These are phyloP conservation scores for Hemichromis elongatus DNA, from an alignment of 2,113 vertebrate genomes.

Conservation along the genomic window DNA sequence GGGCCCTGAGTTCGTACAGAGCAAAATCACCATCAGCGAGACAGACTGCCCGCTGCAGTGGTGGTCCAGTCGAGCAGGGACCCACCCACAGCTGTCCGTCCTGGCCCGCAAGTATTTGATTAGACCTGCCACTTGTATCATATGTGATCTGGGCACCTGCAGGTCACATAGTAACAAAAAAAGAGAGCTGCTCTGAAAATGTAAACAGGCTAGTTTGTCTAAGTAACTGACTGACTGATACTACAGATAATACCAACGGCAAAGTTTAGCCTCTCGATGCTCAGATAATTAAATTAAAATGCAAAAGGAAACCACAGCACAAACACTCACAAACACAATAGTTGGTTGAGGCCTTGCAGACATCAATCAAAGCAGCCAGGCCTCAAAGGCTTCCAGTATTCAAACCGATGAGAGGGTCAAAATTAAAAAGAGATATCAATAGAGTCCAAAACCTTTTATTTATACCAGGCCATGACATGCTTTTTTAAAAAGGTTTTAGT, in stretches of 20 bases:
- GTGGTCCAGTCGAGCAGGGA: no score
- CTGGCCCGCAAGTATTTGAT: no score
- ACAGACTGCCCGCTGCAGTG: no score
- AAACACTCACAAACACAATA: background rate
- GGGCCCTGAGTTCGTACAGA: no score
- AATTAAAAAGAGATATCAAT: background rate
- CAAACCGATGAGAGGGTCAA: background rate
- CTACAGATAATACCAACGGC: background rate
- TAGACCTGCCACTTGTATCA: no score
- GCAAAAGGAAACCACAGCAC: background rate
- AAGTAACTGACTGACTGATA: background rate
- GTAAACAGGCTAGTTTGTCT: no score
- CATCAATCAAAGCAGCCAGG: background rate
- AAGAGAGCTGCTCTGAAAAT: no score
- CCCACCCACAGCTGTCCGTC: no score
- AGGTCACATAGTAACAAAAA: no score
- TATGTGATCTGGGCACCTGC: no score
- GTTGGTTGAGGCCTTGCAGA: background rate
- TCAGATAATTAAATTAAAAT: background rate
- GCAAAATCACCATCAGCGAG: no score
- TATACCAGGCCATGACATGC: background rate
- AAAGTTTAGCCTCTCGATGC: background rate
- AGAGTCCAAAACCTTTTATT: background rate
- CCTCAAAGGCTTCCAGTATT: background rate
- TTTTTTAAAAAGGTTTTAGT: background rate